Evolutionary conservation across 1,140 invertebrate genomes (phyloP).

Genomic region (Monochamus saltuarius): DNA sequence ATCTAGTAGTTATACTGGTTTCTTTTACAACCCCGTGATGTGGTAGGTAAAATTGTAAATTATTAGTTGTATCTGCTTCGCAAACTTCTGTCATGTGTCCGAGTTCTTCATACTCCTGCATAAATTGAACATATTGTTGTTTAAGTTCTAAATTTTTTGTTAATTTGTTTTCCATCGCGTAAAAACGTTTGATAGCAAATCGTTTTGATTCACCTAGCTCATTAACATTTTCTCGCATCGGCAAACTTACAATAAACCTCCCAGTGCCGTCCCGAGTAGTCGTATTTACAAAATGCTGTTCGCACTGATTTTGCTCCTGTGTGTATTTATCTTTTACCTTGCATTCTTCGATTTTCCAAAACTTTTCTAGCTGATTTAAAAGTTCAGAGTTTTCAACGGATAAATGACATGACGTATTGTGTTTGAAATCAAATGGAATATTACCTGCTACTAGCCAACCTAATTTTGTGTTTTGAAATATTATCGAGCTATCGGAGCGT

Average conservation of each 20-base stretch:
- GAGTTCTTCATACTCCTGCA: constrained; percentile 6
- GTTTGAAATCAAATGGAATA: too few species aligned
- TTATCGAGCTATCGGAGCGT: too few species aligned
- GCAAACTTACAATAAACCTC: constrained; percentile 3
- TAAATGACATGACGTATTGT: too few species aligned
- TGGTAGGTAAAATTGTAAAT: constrained; percentile 27
- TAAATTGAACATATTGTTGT: constrained; percentile 7
- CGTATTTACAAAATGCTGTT: background rate
- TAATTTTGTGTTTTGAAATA: too few species aligned
- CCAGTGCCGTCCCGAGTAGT: background rate
- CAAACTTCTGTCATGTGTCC: constrained; percentile 2
- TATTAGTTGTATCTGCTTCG: background rate
- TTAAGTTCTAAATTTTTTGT: background rate
- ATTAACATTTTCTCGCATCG: background rate
- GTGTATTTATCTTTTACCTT: background rate
- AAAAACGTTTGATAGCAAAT: background rate
- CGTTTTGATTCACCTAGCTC: too few species aligned
- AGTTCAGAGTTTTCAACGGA: too few species aligned
- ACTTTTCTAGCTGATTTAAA: background rate
- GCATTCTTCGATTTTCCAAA: constrained; percentile 5
- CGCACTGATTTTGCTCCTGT: too few species aligned
- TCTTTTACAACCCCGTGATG: constrained; percentile 40
- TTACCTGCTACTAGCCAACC: too few species aligned
- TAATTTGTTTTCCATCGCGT: background rate
- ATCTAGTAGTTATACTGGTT: constrained; percentile 8